phyloP scores from a whole-genome alignment of 2,797 vertebrate species.

The Hirundo rustica region DNA sequence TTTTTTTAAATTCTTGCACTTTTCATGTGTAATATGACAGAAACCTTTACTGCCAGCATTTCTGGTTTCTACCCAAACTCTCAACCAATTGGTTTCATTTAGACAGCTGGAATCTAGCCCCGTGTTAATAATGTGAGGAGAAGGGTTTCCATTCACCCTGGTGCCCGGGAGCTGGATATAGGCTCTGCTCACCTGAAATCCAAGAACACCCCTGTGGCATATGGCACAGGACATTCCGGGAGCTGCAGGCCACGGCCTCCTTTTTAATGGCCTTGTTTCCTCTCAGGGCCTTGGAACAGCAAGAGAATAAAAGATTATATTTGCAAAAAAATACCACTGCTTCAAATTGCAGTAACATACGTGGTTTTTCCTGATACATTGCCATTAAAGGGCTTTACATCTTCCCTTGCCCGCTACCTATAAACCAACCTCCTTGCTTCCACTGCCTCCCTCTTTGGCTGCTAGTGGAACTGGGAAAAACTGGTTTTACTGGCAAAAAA shows the following conservation, averaged over 20 bases:
- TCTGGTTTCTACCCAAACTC: not conserved
- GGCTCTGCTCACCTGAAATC: constrained; percentile 21
- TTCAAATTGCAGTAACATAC: not conserved
- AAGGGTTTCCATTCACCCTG: not conserved
- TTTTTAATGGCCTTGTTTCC: not conserved
- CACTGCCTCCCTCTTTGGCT: not conserved
- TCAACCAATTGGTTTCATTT: not conserved
- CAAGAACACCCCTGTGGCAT: not conserved
- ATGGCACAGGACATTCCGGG: not conserved
- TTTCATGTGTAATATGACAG: not conserved
- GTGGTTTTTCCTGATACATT: not conserved
- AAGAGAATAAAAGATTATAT: not conserved
- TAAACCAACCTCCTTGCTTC: not conserved
- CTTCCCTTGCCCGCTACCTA: not conserved
- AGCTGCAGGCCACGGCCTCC: not conserved
- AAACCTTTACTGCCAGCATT: not conserved
- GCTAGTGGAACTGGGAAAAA: not conserved
- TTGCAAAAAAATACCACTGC: not conserved
- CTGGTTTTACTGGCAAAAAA: not conserved
- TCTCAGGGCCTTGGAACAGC: not conserved
- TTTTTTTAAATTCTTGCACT: not conserved
- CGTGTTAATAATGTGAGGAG: not conserved
- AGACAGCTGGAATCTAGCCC: not conserved
- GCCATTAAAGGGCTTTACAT: not conserved
- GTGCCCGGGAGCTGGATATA: not conserved